phyloP scores from a whole-genome alignment of 2,888 invertebrate species.

The Amphipyra berbera region DNA sequence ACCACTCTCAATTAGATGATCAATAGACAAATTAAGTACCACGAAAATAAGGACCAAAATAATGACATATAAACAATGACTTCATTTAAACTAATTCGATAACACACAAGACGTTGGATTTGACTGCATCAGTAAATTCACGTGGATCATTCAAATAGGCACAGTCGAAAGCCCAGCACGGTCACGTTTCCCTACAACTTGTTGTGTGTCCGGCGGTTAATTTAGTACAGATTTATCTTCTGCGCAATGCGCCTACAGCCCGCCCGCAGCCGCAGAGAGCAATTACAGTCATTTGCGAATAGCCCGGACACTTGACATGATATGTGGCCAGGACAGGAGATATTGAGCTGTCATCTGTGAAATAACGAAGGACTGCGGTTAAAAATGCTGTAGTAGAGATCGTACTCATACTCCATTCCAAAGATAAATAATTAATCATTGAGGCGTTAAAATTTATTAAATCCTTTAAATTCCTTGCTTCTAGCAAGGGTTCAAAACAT shows the following conservation, averaged over 20 bases:
- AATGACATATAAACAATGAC: not conserved
- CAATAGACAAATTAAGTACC: not conserved
- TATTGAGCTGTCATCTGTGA: not conserved
- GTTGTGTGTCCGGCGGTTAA: conserved; percentile 34
- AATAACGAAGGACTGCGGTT: not conserved
- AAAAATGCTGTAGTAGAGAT: no score
- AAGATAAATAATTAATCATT: no score
- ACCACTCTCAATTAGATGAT: no score
- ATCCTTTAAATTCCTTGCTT: no score
- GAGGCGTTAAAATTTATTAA: no score
- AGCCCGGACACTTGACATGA: conserved; percentile 9
- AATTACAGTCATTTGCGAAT: conserved; percentile 44
- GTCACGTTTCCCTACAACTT: conserved; percentile 5
- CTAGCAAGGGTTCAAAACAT: no score
- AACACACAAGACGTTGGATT: not conserved
- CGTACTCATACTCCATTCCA: no score
- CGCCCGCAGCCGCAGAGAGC: conserved; percentile 12
- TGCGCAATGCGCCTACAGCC: conserved; percentile 23
- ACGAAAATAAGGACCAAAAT: not conserved
- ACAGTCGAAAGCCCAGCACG: conserved; percentile 11
- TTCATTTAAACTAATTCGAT: no score
- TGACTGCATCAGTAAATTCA: conserved; percentile 20
- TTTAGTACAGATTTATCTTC: conserved; percentile 50
- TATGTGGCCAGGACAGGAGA: not conserved
- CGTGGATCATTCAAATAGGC: conserved; percentile 17